A percentile compares a stretch with the other conserved stretches of the same genome.
Conservation (phyloP, 2,113 vertebrate genomes). For the Nerophis ophidion region DNA sequence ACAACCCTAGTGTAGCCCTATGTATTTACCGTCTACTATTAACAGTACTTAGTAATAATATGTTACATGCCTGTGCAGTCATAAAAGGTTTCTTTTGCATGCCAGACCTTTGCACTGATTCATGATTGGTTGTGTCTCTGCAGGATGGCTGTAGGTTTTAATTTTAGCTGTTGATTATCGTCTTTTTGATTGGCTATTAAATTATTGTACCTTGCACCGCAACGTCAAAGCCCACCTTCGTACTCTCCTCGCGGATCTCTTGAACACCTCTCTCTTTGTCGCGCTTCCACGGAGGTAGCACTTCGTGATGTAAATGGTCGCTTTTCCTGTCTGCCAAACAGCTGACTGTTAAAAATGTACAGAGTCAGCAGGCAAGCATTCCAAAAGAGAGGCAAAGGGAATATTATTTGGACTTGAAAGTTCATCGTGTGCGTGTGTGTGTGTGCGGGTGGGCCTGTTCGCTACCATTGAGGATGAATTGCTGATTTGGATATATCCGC, state of each 20-base stretch:
- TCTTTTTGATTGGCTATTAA: not conserved
- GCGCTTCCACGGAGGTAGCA: conserved; percentile 39
- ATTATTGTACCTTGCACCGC: not conserved
- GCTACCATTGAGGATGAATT: not conserved
- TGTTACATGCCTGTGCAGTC: no score
- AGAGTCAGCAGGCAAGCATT: conserved; percentile 32
- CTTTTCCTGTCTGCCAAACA: conserved; percentile 12
- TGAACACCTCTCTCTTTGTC: conserved; percentile 4
- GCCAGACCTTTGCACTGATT: not conserved
- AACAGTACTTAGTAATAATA: no score
- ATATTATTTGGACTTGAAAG: conserved; percentile 14
- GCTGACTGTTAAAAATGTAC: conserved; percentile 40
- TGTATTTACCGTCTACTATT: no score
- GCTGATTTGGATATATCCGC: not conserved
- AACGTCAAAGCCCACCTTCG: not conserved
- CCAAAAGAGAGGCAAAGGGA: conserved; percentile 15
- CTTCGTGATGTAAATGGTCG: conserved; percentile 49
- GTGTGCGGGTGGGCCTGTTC: not conserved
- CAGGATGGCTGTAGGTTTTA: not conserved
- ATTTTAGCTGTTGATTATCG: not conserved
- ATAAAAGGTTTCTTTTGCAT: no score
- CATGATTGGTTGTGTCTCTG: not conserved
- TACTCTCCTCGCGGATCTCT: not conserved
- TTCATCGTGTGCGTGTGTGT: conserved; percentile 7
- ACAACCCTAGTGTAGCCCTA: no score